Evolutionary conservation across 2,888 invertebrate genomes (phyloP), one percentile per base, ranked within the genome.

Genomic region (Conus canariensis): DNA sequence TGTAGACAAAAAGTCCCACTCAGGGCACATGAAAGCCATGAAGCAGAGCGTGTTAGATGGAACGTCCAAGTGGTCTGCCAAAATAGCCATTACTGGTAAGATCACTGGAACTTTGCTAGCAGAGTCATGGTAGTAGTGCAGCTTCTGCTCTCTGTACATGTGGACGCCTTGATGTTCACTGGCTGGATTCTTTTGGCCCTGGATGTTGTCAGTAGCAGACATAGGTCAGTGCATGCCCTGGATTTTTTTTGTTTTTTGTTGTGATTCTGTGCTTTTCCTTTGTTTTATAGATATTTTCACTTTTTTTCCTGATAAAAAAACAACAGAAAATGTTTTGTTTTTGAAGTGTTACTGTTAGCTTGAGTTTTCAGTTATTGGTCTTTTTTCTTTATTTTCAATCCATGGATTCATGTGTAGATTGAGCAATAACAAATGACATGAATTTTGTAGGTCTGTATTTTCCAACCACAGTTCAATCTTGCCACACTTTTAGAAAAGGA

Each of bases 51-150:
- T 99, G 96, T 97, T 99, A 97, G 99, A 99, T 97, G 99, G 99
- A 96, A 99, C 99, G 94, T 99, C 99, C 97, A 99, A 99, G 97
- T 99, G 99, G 99, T 99, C 99, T 96, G 99, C 99, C 96, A 99
- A 99, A 98, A 99, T 99, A 97, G 99, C 99, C 96, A 99, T 99
- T 97, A 99, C 99, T 98, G 99, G 99, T 99, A 98, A 98, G 98
- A 91, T 64, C 60, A 64, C 8, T 83, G 25, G 85, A 19, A 30
- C 1, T 7, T 8, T 87, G 56, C 22, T 70, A 30, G 25, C 45
- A 45, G 45, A 45, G 45, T 45, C 45, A 45, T 45, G 30, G 25
- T 4, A 83, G 22, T 14, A 85, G 22, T 7, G 64, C 85, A 67
- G 83, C 70, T 19, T 74, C 2, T 22, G 70, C 77, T 80, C 45